Evolutionary conservation across 2,888 invertebrate species (phyloP), one percentile per base, ranked within the genome.

Genomic region (Nezara viridula): DNA sequence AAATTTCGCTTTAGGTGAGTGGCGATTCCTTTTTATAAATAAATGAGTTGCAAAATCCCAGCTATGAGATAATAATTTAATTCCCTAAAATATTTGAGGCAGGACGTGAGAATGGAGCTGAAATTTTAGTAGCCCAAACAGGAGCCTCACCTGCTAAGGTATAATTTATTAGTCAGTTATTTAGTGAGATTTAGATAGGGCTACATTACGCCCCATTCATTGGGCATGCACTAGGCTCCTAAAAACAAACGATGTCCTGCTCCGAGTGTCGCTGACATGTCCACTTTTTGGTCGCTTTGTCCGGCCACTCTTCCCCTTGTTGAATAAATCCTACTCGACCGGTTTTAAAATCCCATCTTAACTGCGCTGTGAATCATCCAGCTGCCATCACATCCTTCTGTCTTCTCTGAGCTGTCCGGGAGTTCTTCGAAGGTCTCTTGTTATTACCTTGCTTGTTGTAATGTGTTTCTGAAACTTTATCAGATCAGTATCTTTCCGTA

Each of bases 341-440:
- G 81, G 81, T 81, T 81, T 81, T 81, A 81, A 81, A 81, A 81
- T 81, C 81, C 40, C 81, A 81, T 44, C 44, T 44, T 81, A 47
- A 47, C 44, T 81, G 40, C n/a, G n/a, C n/a, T 44, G 44, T 81
- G 81, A 81, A 81, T 81, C 44, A 81, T 81, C 81, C 40, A 81
- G 24, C 81, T 81, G 81, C 81, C 81, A 81, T 44, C 44, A 81
- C 81, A 44, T 32, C 37, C 32, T 73, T 73, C 37, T 73, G 66
- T 73, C 66, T 21, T 73, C 27, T 14, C n/a, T 14, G 27, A 60
- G n/a, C 12, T 60, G 60, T 60, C 60, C 27, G 27, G 66, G 66
- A 73, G 66, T 73, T 37, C 66, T 27, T 21, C 37, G 19, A 73
- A 73, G 66, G 66, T 37, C 66, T 37, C 37, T 37, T 37, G 32